Evolutionary conservation across 2,113 vertebrate genomes (phyloP), one percentile per base, ranked within the genome.

Genomic region (Colossoma macropomum): DNA sequence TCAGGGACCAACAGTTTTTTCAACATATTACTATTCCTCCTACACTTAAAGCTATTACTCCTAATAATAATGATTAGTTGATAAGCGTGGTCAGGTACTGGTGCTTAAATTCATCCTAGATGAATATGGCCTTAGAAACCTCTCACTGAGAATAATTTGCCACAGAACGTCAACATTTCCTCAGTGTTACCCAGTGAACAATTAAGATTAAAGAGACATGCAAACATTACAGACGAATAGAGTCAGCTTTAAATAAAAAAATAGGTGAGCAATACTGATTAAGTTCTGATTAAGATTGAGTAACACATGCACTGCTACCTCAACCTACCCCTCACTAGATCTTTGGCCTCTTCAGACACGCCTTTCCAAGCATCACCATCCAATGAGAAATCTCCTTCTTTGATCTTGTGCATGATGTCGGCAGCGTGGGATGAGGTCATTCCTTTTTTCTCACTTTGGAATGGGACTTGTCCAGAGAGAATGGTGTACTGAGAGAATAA

Each of bases 361-460:
- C 96, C 94, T 87, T 94, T 96, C 96, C 97, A 97, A 45, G 95
- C 94, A 85, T 97, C 96, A 6, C 97, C 95, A 0, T 96, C 95
- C 82, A 98, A 92, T 59, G 95, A 96, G 91, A 98, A 97, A 82
- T 96, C 95, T 0, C 96, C 96, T 83, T 97, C 95, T 66, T 97
- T 97, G 84, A 98, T 98, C 86, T 97, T 98, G 73, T 94, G 94
- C 95, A 98, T 97, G 91, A 98, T 97, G 86, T 97, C 97, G 0
- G 95, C 95, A 0, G 96, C 96, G 28, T 94, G 95, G 23, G 93
- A 96, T 11, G 95, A 95, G 12, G 96, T 96, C 84, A 96, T 95
- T 66, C 95, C 95, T 80, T 93, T 92, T 30, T 94, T 94, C 72
- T 92, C 93, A 68, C 95, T 96, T 91, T 96, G 96, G 93, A 98